A percentile compares a stretch with the other conserved stretches of the same genome.
Evolutionary conservation across 2,888 invertebrate genomes (phyloP).

Genomic region (Mechanitis messenoides): DNA sequence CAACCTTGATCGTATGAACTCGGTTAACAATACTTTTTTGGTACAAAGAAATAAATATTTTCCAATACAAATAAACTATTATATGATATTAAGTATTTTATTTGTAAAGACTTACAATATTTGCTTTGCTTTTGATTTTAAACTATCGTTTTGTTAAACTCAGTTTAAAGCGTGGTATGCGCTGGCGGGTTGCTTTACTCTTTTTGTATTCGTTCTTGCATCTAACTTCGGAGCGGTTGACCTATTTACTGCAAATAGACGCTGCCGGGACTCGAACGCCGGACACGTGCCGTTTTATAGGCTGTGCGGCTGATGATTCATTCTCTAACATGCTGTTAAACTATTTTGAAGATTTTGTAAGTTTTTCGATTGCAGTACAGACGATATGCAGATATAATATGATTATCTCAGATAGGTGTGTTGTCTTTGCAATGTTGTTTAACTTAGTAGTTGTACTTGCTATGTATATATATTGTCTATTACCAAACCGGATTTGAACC

Average conservation of each 20-base stretch:
- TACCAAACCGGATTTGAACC: slow-evolving; percentile 14
- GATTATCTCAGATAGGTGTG: no score
- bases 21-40: slow-evolving; percentile 26
- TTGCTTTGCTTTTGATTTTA: background rate
- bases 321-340: slow-evolving; percentile 5
- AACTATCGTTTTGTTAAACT: slow-evolving; percentile 9
- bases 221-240: slow-evolving; percentile 72
- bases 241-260: slow-evolving; percentile 73
- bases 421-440: no score
- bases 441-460: no score
- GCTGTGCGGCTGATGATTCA: slow-evolving; percentile 17
- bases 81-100: background rate
- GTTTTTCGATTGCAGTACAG: no score
- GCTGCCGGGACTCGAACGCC: slow-evolving; percentile 53
- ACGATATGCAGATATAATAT: no score
- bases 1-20: slow-evolving; percentile 56
- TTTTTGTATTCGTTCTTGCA: slow-evolving; percentile 75
- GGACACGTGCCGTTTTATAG: slow-evolving; percentile 50
- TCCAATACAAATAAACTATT: background rate
- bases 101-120: no score
- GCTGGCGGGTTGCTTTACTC: slow-evolving; percentile 60
- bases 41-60: slow-evolving; percentile 21
- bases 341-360: no score
- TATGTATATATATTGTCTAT: no score
- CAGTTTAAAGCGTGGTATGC: slow-evolving; percentile 28